Base-by-base conservation (phyloP, 2,113 vertebrate genomes). In the Empidonax alnorum region DNA sequence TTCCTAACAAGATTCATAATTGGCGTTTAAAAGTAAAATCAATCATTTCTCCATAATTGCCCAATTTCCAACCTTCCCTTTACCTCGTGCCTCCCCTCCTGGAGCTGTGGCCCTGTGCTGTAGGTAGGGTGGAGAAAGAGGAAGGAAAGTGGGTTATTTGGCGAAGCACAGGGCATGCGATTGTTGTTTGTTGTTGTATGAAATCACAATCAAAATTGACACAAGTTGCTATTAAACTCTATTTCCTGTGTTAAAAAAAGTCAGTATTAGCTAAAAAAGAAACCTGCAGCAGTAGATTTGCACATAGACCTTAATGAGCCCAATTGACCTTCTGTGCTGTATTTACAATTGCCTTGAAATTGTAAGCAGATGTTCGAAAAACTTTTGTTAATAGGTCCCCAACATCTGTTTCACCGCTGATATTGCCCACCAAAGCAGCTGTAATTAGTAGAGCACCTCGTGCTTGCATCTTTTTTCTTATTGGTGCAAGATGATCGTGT, bases 341-440 rank as follows among this genome's bases (percentile, higher is more conserved):
- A 98, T 98, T 98, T 98, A 98, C 99, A 99, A 99, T 99, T 99
- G 98, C 98, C 97, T 98, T 94, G 95, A 98, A 98, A 99, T 99
- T 99, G 99, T 99, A 98, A 99, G 99, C 99, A 99, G 99, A 99
- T 99, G 99, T 98, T 96, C 94, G 97, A 97, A 97, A 91, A 97
- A 95, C 96, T 94, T 97, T 96, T 94, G 97, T 98, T 98, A 98
- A 98, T 98, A 98, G 98, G 98, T 97, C 96, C 93, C 95, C 93
- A 98, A 98, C 99, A 99, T 98, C 98, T 99, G 99, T 98, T 97
- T 90, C 86, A n/a, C 95, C 96, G 53, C 10, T 50, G 49, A 84
- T 79, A 87, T 88, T 97, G 98, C 97, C 98, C 98, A 98, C 98
- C 98, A 98, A 97, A 97, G 98, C 98, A 96, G 98, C 50, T 65